Conservation (phyloP, 2,888 invertebrate species). For the Nymphalis polychloros region DNA sequence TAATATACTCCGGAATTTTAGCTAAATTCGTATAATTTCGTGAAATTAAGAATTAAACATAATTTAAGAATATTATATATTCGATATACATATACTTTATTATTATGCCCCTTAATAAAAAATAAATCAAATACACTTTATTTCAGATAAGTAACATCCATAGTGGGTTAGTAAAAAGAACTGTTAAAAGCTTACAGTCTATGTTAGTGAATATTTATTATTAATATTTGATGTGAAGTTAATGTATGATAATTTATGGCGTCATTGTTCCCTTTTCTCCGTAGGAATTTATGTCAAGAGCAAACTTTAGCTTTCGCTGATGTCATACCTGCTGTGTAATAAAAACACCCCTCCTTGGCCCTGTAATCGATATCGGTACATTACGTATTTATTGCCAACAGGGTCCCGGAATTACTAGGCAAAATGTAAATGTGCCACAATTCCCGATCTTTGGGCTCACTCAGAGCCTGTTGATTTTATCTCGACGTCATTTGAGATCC, state of each 20-base stretch:
- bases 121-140: no score
- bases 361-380: conserved; percentile 66
- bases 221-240: no score
- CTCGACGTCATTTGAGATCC: not conserved
- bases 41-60: not conserved
- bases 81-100: not conserved
- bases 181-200: no score
- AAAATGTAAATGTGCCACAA: conserved; percentile 54
- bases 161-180: no score
- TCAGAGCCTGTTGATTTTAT: conserved; percentile 19
- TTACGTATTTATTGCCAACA: conserved; percentile 71
- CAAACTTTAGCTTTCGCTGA: conserved; percentile 51
- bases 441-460: conserved; percentile 15
- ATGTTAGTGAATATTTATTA: no score
- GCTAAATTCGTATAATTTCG: not conserved
- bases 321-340: conserved; percentile 58
- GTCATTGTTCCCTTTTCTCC: conserved; percentile 16
- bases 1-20: not conserved
- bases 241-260: conserved; percentile 26
- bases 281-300: conserved; percentile 37
- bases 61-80: not conserved
- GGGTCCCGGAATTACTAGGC: conserved; percentile 48
- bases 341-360: conserved; percentile 61
- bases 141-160: no score
- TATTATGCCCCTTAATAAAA: conserved; percentile 17